phyloP scores from a whole-genome alignment of 1,140 invertebrate species.

The Palaemon carinicauda region DNA sequence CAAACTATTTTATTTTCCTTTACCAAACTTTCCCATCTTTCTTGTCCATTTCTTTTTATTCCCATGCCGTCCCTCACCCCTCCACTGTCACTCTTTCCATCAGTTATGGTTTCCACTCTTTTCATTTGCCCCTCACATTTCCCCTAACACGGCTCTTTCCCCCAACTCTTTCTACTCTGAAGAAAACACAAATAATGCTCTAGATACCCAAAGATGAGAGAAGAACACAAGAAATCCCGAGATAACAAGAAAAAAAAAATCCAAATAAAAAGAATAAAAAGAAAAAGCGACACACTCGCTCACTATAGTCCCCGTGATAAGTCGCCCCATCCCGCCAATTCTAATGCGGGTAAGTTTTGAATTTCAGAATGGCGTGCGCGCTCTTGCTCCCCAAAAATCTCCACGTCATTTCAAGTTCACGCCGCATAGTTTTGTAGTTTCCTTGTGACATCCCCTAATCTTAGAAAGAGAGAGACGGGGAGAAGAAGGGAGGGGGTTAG shows the following conservation, averaged over 20 bases:
- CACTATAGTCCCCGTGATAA: background rate
- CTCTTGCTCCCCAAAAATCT: background rate
- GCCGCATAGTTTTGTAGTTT: background rate
- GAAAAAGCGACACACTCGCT: background rate
- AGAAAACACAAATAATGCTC: background rate
- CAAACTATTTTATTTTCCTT: too few species aligned
- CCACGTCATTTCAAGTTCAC: slow-evolving; percentile 7
- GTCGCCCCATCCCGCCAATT: slow-evolving; percentile 21
- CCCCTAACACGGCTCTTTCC: background rate
- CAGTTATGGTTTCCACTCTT: background rate
- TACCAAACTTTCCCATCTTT: too few species aligned
- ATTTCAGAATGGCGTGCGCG: slow-evolving; percentile 29
- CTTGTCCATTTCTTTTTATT: background rate
- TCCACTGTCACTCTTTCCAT: background rate
- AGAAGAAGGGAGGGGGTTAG: too few species aligned
- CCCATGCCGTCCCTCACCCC: background rate
- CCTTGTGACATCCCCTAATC: background rate
- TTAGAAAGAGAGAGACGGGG: too few species aligned
- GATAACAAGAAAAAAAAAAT: background rate
- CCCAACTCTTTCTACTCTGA: background rate
- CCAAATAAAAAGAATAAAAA: background rate
- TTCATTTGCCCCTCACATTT: background rate
- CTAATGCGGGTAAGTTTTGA: slow-evolving; percentile 48
- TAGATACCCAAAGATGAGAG: background rate
- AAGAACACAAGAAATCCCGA: too few species aligned